Conservation (phyloP, 2,797 vertebrate species). For the Cryptoprocta ferox region DNA sequence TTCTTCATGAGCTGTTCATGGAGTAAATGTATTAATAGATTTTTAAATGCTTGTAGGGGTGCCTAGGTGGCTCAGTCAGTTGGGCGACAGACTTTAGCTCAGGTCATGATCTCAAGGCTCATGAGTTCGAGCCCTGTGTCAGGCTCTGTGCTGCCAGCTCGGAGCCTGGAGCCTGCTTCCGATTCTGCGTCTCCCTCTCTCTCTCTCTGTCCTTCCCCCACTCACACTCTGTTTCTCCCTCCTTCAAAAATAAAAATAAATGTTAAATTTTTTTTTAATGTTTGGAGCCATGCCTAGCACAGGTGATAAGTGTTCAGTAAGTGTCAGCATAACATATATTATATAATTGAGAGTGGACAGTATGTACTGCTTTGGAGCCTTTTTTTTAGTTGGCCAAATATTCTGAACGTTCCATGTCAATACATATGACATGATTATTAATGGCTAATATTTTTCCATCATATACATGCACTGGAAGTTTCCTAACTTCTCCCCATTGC, state of each 20-base stretch:
- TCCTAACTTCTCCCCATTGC: not conserved
- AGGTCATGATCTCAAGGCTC: too few species aligned
- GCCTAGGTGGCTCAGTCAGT: too few species aligned
- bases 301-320: not conserved
- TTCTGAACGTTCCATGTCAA: not conserved
- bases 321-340: not conserved
- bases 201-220: too few species aligned
- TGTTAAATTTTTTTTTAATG: not conserved
- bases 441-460: not conserved
- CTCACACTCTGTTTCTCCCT: too few species aligned
- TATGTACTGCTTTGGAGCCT: not conserved
- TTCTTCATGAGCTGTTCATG: not conserved
- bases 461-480: not conserved
- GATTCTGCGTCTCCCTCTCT: too few species aligned
- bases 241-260: too few species aligned
- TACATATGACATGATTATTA: not conserved
- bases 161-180: too few species aligned
- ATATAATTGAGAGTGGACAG: conserved; percentile 1
- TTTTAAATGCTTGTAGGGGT: not conserved
- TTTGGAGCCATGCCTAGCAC: not conserved
- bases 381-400: conserved; percentile 9
- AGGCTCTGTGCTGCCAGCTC: too few species aligned
- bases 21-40: not conserved
- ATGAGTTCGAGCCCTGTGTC: too few species aligned
- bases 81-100: too few species aligned